These are phyloP conservation scores for Zygothrica quintamaculata DNA, from an alignment of 2,888 invertebrate species.

Conservation along the genomic window DNA sequence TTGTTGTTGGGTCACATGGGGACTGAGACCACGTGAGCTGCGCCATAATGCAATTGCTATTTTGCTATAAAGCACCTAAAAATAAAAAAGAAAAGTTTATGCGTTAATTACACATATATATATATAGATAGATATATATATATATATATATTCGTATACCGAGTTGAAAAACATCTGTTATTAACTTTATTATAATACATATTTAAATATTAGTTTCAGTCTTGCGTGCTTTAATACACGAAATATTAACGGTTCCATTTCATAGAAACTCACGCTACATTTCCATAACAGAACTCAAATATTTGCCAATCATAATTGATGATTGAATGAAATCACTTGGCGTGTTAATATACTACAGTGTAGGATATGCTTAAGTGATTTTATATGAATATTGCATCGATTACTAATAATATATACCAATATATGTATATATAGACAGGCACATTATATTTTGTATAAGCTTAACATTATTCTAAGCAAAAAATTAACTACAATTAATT, in stretches of 20 bases:
- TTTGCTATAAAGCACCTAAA: constrained; percentile 90
- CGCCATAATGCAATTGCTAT: constrained; percentile 94
- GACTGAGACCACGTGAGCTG: constrained; percentile 88
- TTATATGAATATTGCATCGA: too few species aligned
- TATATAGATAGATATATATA: too few species aligned
- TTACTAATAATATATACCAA: too few species aligned
- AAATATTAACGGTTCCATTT: constrained; percentile 7
- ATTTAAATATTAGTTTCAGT: background rate
- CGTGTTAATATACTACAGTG: background rate
- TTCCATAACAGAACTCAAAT: background rate
- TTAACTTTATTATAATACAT: background rate
- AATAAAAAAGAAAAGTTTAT: too few species aligned
- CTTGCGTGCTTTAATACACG: background rate
- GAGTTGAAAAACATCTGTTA: background rate
- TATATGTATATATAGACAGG: too few species aligned
- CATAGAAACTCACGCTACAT: constrained; percentile 3
- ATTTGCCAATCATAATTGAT: constrained; percentile 3
- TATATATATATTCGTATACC: background rate
- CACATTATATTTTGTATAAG: too few species aligned
- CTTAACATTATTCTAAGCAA: too few species aligned
- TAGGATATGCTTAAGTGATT: too few species aligned
- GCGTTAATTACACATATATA: background rate
- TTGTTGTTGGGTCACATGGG: constrained; percentile 84
- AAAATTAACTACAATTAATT: background rate
- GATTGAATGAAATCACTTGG: background rate